Evolutionary conservation across 1,140 invertebrate genomes (phyloP).

Genomic region (Sminthurinus signatus): DNA sequence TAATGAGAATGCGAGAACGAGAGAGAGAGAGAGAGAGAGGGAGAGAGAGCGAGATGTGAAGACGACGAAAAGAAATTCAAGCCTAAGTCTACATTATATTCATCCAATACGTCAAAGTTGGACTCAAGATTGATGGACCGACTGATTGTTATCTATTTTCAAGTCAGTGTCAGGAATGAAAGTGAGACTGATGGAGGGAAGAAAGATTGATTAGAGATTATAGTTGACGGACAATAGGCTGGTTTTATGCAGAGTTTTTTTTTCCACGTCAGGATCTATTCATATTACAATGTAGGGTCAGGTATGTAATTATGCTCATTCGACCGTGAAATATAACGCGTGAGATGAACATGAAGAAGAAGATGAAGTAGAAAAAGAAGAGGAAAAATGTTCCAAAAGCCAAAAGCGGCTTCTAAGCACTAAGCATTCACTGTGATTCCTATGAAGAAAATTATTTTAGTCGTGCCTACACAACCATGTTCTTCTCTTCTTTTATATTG

Average conservation of each 20-base stretch:
- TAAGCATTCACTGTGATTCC: too few relatives aligned
- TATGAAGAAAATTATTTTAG: too few relatives aligned
- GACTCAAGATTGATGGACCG: neutral
- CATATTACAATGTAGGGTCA: too few relatives aligned
- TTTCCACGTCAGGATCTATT: slow-evolving; percentile 7
- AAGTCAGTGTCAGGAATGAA: neutral
- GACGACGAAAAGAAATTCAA: neutral
- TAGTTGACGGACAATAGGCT: neutral
- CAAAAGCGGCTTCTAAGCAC: too few relatives aligned
- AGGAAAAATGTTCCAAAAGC: neutral
- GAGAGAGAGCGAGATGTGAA: too few relatives aligned
- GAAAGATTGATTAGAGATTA: slow-evolving; percentile 7
- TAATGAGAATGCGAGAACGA: neutral
- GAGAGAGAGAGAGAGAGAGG: neutral
- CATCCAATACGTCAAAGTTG: neutral
- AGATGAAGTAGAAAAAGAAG: neutral
- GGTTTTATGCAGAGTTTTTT: neutral
- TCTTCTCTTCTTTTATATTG: too few relatives aligned
- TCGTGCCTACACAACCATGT: too few relatives aligned
- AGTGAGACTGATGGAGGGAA: neutral
- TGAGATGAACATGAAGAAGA: neutral
- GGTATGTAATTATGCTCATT: neutral
- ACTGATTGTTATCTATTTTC: slow-evolving; percentile 5
- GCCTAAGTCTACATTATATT: neutral
- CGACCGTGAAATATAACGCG: neutral